Conservation (phyloP, 2,888 invertebrate species). For the Horisme vitalbata region DNA sequence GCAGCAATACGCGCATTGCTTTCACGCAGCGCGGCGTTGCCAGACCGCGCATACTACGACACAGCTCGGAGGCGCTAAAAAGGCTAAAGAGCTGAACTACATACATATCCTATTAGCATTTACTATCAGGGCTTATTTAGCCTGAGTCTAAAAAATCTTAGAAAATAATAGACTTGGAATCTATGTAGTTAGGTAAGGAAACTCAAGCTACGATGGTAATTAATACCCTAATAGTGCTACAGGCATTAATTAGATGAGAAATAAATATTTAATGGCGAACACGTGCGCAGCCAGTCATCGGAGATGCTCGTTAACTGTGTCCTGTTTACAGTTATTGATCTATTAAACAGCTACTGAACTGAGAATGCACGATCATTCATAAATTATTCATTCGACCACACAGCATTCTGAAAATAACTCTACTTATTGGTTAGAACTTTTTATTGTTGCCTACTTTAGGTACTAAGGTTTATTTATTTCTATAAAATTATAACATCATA, state of each 20-base stretch:
- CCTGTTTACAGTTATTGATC: constrained; percentile 33
- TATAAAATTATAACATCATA: no score
- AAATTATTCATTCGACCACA: constrained; percentile 7
- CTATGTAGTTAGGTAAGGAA: no score
- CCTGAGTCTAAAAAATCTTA: no score
- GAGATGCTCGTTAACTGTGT: constrained; percentile 51
- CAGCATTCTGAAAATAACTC: no score
- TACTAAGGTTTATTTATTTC: no score
- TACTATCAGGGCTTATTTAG: constrained; percentile 49
- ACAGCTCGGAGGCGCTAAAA: constrained; percentile 53
- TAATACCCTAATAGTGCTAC: neutral
- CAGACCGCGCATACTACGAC: constrained; percentile 36
- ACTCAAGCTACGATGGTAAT: neutral
- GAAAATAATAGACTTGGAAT: no score
- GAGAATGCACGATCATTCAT: constrained; percentile 2
- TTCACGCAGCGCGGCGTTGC: constrained; percentile 41
- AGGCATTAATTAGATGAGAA: constrained; percentile 26
- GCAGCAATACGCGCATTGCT: constrained; percentile 55
- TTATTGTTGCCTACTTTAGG: no score
- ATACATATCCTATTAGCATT: constrained; percentile 57
- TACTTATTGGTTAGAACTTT: no score
- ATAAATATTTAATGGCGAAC: constrained; percentile 45
- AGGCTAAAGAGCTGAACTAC: constrained; percentile 48
- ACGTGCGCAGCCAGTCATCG: constrained; percentile 47
- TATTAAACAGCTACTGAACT: constrained; percentile 24